phyloP scores from a whole-genome alignment of 1,140 invertebrate species.

The Melipona quadrifasciata region DNA sequence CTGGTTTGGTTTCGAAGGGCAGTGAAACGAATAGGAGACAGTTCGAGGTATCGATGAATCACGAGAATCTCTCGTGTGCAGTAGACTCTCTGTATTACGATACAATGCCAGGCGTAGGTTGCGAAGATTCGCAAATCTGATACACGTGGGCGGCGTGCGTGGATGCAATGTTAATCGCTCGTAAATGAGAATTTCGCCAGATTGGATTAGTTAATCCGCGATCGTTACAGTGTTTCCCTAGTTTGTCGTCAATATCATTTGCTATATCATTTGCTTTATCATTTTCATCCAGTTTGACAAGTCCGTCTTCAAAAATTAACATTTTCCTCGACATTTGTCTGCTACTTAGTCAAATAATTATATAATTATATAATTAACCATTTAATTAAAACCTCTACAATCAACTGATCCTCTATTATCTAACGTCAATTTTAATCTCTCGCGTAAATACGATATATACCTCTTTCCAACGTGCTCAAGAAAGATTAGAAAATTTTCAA shows the following conservation, averaged over 20 bases:
- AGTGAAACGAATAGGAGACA: constrained; percentile 43
- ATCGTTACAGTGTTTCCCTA: neutral
- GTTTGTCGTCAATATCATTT: neutral
- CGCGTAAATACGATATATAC: no score
- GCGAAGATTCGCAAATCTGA: constrained; percentile 50
- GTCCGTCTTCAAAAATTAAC: no score
- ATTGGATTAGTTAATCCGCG: constrained; percentile 18
- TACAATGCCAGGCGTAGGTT: constrained; percentile 45
- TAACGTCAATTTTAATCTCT: no score
- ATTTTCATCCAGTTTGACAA: no score
- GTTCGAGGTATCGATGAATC: constrained; percentile 61
- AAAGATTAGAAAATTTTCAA: no score
- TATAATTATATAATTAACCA: no score
- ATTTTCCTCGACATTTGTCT: no score
- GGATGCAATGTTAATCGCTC: constrained; percentile 59
- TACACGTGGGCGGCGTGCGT: constrained; percentile 45
- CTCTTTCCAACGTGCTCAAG: no score
- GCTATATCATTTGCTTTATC: neutral
- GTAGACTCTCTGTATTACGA: constrained; percentile 53
- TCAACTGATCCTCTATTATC: no score
- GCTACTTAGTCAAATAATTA: no score
- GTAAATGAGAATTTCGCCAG: constrained; percentile 52
- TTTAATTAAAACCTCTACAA: no score
- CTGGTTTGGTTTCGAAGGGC: constrained; percentile 1
- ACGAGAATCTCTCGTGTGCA: constrained; percentile 38